Conservation (phyloP, 2,113 vertebrate genomes). For the Scomber japonicus region DNA sequence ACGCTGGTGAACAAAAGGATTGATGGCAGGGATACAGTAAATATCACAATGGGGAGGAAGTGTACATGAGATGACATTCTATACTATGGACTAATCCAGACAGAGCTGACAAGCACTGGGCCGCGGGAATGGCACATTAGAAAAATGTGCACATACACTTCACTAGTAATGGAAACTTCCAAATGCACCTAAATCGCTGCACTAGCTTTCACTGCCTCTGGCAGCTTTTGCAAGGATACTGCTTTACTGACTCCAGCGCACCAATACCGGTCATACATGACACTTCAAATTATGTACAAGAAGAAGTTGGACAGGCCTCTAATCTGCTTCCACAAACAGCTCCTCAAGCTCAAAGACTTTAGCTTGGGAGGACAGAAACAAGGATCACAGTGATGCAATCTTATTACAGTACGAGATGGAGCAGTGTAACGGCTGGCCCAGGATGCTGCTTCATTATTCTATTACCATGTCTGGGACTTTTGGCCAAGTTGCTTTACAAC, state of each 20-base stretch:
- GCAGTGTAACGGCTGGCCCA: constrained; percentile 37
- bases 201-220: constrained; percentile 60
- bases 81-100: constrained; percentile 60
- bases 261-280: constrained; percentile 61
- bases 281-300: constrained; percentile 62
- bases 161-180: constrained; percentile 66
- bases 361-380: constrained; percentile 27
- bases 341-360: constrained; percentile 39
- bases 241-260: constrained; percentile 42
- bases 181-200: constrained; percentile 67
- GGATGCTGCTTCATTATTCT: constrained; percentile 57
- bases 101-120: constrained; percentile 51
- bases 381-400: constrained; percentile 41
- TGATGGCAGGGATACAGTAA: constrained; percentile 62
- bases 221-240: constrained; percentile 54
- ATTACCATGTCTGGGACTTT: constrained; percentile 56
- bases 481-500: constrained; percentile 52
- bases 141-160: constrained; percentile 65
- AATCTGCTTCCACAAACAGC: constrained; percentile 50
- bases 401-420: constrained; percentile 45
- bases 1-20: constrained; percentile 47
- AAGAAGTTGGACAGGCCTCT: constrained; percentile 44
- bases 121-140: constrained; percentile 33
- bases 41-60: constrained; percentile 64
- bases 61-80: constrained; percentile 60